phyloP scores from a whole-genome alignment of 2,888 invertebrate genomes.

The Conistra vaccinii region DNA sequence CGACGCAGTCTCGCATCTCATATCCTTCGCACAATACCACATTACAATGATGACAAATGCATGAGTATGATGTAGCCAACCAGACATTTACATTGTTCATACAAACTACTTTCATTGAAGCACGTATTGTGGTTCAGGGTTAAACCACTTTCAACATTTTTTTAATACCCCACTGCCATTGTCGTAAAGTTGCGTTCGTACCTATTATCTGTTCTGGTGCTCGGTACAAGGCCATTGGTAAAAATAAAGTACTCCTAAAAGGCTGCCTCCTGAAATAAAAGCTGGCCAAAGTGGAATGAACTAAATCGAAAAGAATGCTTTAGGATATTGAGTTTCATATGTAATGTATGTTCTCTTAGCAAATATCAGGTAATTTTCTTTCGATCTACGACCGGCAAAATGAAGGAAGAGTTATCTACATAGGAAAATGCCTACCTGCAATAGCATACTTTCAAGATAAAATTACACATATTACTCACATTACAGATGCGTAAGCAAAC shows the following conservation, averaged over 20 bases:
- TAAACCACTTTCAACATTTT: slow-evolving; percentile 37
- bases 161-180: slow-evolving; percentile 41
- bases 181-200: slow-evolving; percentile 56
- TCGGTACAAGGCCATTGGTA: slow-evolving; percentile 47
- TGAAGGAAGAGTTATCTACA: not conserved
- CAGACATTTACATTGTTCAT: slow-evolving; percentile 21
- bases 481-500: not conserved
- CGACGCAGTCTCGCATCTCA: slow-evolving; percentile 73
- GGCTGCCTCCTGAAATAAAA: slow-evolving; percentile 38
- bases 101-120: slow-evolving; percentile 52
- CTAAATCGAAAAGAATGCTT: slow-evolving; percentile 32
- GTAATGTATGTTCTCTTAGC: not conserved
- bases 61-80: not conserved
- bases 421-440: not conserved
- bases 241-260: slow-evolving; percentile 49
- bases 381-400: not conserved
- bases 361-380: not conserved
- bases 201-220: slow-evolving; percentile 47
- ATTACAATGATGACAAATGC: slow-evolving; percentile 51
- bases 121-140: slow-evolving; percentile 36
- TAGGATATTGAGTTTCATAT: slow-evolving; percentile 13
- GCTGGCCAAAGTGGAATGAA: slow-evolving; percentile 41
- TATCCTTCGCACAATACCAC: slow-evolving; percentile 51
- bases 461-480: too few species aligned
- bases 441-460: not conserved